Evolutionary conservation across 2,888 invertebrate genomes (phyloP).

Genomic region (Chrysolina oricalcia): DNA sequence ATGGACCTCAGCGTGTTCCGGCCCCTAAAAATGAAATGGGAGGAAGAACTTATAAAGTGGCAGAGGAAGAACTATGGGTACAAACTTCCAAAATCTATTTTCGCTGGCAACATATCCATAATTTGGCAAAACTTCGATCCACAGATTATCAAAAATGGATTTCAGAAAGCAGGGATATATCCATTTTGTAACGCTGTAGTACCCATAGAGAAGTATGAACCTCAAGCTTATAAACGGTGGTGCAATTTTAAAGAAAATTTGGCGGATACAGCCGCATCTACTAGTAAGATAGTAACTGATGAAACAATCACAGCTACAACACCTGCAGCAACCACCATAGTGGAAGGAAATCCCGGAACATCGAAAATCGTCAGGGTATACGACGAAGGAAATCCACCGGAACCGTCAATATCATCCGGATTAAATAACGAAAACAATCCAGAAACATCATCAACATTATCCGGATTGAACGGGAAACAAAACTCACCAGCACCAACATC

Average conservation of each 20-base stretch:
- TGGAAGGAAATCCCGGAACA: no score
- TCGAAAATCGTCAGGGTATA: no score
- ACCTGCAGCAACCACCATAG: conserved; percentile 23
- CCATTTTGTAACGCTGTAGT: conserved; percentile 36
- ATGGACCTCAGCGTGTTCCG: conserved; percentile 59
- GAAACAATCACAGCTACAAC: conserved; percentile 2
- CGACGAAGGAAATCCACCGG: conserved; percentile 10
- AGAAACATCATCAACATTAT: no score
- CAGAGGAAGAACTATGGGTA: conserved; percentile 28
- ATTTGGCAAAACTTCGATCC: not conserved
- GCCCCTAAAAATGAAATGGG: conserved; percentile 28
- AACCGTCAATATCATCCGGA: conserved; percentile 15
- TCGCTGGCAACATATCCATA: conserved; percentile 13
- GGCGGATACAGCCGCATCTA: not conserved
- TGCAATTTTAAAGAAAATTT: conserved; percentile 22
- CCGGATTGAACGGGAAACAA: no score
- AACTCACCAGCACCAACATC: no score
- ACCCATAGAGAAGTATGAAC: conserved; percentile 29
- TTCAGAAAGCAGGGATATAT: conserved; percentile 37
- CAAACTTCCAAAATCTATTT: conserved; percentile 26
- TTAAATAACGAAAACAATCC: no score
- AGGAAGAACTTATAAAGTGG: conserved; percentile 32
- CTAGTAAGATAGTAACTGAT: conserved; percentile 12
- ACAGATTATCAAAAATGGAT: conserved; percentile 30
- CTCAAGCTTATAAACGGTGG: conserved; percentile 34